Evolutionary conservation across 2,113 vertebrate genomes (phyloP).

Genomic region (Gila orcuttii): DNA sequence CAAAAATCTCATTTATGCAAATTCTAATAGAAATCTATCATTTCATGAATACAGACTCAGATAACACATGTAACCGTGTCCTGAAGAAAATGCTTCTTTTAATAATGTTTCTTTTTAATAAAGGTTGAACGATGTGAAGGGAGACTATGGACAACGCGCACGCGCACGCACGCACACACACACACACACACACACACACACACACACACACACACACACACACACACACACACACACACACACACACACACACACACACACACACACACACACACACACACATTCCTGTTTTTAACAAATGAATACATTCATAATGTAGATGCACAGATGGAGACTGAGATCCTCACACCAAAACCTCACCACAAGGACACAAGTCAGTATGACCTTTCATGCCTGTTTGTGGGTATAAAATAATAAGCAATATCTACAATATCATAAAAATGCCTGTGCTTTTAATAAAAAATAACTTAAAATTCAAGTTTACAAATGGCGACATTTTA

Average conservation of each 20-base stretch:
- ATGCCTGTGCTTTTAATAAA: constrained; percentile 76
- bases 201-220: neutral
- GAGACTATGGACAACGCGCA: neutral
- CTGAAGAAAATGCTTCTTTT: constrained; percentile 25
- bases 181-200: neutral
- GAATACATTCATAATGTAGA: constrained; percentile 60
- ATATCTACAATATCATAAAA: constrained; percentile 72
- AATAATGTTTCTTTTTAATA: constrained; percentile 21
- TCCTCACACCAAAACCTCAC: neutral
- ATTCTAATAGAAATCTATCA: constrained; percentile 38
- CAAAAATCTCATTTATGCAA: constrained; percentile 36
- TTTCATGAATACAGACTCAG: constrained; percentile 5
- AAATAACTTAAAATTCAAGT: constrained; percentile 84
- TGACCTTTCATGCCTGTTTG: constrained; percentile 64
- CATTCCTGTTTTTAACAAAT: constrained; percentile 50
- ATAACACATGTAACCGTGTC: constrained; percentile 14
- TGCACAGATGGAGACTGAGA: constrained; percentile 46
- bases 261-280: neutral
- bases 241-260: neutral
- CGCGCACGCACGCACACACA: neutral
- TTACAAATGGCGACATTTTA: constrained; percentile 77
- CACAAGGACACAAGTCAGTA: constrained; percentile 44
- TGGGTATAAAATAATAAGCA: constrained; percentile 73
- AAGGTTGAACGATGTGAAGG: neutral
- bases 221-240: neutral